Base-by-base conservation (phyloP, 1,140 invertebrate genomes). In the Mylabris phalerata region DNA sequence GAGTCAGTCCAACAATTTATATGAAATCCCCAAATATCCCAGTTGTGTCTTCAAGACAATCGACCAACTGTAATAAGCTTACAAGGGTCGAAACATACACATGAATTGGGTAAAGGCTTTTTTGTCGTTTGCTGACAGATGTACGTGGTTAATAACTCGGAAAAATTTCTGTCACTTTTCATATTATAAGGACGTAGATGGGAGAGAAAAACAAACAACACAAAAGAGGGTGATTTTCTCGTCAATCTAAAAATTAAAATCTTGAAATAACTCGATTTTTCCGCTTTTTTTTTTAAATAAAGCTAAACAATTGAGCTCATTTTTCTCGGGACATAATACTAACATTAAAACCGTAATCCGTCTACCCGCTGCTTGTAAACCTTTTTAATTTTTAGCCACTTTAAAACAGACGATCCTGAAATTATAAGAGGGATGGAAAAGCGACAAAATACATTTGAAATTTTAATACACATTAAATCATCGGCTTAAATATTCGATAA, bases 121-220 rank as follows among this genome's bases (percentile, higher is more conserved):
- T 32, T 32, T 4, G 32, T 32, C 32, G 9, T n/a, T 25, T 61
- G 67, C 67, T 67, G 67, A 69, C 67, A 69, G 65, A 69, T 69
- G 67, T 67, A 67, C 67, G 67, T 67, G 67, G 66, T 68, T 68
- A 70, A 70, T 70, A 68, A 62, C 52, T 65, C 57, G 64, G 66
- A 32, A 70, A 70, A 70, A 70, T 56, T 67, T 63, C 65, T 67
- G 66, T 69, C 67, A 67, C 66, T 67, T 69, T 64, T 64, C 62
- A 61, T 60, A 59, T 19, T 19, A 19, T 55, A 55, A 62, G 59
- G 50, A 57, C 7, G 4, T 4, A 32, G 32, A 32, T 5, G 32
- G 32, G 55, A 62, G 50, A 55, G 55, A 60, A 51, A 55, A 42
- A 43, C 48, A 51, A 32, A 7, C 4, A 7, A 32, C 32, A 32